phyloP scores from a whole-genome alignment of 2,797 vertebrate genomes.

The Muscicapa striata region DNA sequence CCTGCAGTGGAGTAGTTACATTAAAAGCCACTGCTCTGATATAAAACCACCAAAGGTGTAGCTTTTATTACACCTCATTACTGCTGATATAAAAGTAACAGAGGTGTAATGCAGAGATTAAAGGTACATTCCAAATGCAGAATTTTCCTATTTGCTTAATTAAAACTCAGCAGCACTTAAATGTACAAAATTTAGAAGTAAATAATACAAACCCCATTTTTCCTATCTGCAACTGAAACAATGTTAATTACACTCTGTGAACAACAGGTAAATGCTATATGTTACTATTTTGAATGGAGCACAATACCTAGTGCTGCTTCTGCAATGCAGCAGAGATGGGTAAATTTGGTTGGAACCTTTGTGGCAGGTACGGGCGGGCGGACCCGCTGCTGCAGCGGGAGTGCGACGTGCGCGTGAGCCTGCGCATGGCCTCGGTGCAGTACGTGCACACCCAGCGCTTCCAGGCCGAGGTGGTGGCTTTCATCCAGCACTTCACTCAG shows the following conservation, averaged over 20 bases:
- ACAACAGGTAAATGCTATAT: neutral
- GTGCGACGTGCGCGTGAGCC: slow-evolving; percentile 85
- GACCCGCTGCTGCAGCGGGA: slow-evolving; percentile 85
- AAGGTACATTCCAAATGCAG: neutral
- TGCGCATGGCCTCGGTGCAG: slow-evolving; percentile 96
- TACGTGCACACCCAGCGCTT: slow-evolving; percentile 98
- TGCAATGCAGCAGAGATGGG: rapidly evolving
- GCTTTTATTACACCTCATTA: neutral
- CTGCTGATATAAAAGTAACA: neutral
- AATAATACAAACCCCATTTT: neutral
- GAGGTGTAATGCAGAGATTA: neutral
- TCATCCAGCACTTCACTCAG: slow-evolving; percentile 97
- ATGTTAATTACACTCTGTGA: neutral
- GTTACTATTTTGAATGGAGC: neutral
- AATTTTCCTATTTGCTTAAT: neutral
- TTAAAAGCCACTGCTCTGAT: neutral
- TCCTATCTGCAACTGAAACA: neutral
- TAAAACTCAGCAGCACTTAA: neutral
- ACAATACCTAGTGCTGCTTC: neutral
- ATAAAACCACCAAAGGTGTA: neutral
- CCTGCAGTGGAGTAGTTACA: neutral
- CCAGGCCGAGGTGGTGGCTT: slow-evolving; percentile 93
- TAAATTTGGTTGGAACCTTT: rapidly evolving
- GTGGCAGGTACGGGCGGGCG: slow-evolving; percentile 81
- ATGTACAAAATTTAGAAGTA: neutral